Evolutionary conservation across 2,797 vertebrate genomes (phyloP).

Genomic region (Phaenicophaeus curvirostris): DNA sequence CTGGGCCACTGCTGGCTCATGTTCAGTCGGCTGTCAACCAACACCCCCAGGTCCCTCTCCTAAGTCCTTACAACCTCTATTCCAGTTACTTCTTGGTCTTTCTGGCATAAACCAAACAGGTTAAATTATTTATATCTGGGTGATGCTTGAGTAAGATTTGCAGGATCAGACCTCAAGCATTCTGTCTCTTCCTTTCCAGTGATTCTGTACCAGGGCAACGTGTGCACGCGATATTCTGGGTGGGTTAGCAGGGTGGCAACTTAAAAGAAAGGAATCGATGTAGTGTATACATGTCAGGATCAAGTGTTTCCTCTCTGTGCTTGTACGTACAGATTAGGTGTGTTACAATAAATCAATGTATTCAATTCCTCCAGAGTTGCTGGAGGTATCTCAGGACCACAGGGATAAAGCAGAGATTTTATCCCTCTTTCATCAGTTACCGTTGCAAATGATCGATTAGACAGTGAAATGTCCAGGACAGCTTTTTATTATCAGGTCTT

Average conservation of each 20-base stretch:
- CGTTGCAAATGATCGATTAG: slow-evolving; percentile 40
- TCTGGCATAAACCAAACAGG: not conserved
- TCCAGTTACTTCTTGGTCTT: not conserved
- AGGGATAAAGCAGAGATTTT: not conserved
- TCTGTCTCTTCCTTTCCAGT: not conserved
- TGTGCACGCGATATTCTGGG: not conserved
- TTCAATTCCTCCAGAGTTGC: not conserved
- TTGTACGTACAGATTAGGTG: slow-evolving; percentile 5
- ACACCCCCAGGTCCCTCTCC: no score
- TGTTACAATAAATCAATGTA: slow-evolving; percentile 43
- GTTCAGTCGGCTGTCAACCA: no score
- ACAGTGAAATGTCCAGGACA: not conserved
- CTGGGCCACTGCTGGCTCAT: no score
- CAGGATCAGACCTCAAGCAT: not conserved
- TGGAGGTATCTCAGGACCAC: not conserved
- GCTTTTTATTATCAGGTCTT: slow-evolving; percentile 1
- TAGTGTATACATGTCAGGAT: not conserved
- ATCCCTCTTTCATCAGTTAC: not conserved
- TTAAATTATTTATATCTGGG: not conserved
- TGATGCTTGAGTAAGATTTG: not conserved
- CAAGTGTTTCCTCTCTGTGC: not conserved
- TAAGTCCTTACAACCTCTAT: not conserved
- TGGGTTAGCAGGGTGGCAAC: slow-evolving; percentile 43
- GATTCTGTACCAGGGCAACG: accelerated
- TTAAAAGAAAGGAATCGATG: not conserved